Base-by-base conservation (phyloP, 2,888 invertebrate genomes). In the Fragum sueziense region DNA sequence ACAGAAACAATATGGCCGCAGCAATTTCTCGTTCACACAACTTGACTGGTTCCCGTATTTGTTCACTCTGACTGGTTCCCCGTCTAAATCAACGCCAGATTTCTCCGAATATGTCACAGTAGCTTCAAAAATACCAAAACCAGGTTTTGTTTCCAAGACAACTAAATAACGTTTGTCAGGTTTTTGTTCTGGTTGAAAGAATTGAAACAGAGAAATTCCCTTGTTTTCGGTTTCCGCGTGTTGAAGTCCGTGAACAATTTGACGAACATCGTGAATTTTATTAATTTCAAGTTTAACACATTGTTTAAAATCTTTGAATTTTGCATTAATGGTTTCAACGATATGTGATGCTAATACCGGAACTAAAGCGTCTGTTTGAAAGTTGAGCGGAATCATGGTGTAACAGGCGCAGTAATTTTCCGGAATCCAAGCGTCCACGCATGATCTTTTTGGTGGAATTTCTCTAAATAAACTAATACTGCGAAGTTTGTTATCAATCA, bases 381-480 rank as follows among this genome's bases (percentile, higher is more conserved):
- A 65, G 51, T 85, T 76, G 1, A 83, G 34, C 6, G 76, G 74
- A 2, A 67, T 62, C 22, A 81, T 77, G 1, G 79, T 74, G 52
- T 85, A 80, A 70, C 90, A 90, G 17, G 88, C 83, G 41, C 90
- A 90, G 85, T 88, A 88, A 76, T 97, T 97, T 33, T 96, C 95
- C 0, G 96, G 95, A 77, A 98, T 97, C 0, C 94, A 95, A 0
- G 98, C 97, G 79, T 94, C 94, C 69, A 95, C 94, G 91, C 98
- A 98, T 0, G 96, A 97, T 61, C 98, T 94, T 74, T 95, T 94
- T 52, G 91, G 92, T 0, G 96, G 96, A 79, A 98, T 95, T 62
- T 95, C 95, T 31, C 95, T 93, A 91, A 98, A 97, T 67, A 97
- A 94, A 92, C 97, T 97, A 9, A 90, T 85, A 0, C 90, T 88